A percentile compares a stretch with the other conserved stretches of the same genome.
These are phyloP conservation scores for Euthynnus affinis DNA, from an alignment of 2,797 vertebrate genomes.

Conservation along the genomic window DNA sequence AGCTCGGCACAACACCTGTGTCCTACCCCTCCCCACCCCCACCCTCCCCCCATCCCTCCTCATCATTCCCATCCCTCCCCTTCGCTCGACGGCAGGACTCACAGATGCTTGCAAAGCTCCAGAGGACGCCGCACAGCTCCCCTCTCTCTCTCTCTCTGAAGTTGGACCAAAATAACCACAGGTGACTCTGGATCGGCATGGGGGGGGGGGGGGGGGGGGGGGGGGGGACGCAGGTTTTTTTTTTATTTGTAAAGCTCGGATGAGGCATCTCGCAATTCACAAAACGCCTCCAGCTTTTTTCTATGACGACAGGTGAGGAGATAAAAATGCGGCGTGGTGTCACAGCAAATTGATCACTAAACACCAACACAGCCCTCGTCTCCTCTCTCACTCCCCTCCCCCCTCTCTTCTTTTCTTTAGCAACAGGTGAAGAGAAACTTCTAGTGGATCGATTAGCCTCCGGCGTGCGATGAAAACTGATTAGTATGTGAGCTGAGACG, in stretches of 20 bases:
- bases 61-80: constrained; percentile 5
- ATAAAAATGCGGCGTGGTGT: constrained; percentile 44
- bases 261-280: constrained; percentile 60
- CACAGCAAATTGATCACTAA: constrained; percentile 50
- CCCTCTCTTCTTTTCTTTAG: constrained; percentile 6
- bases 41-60: too few species aligned
- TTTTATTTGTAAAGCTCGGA: constrained; percentile 52
- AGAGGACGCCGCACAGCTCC: constrained; percentile 57
- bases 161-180: constrained; percentile 75
- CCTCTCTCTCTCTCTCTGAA: constrained; percentile 70
- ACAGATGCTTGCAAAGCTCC: constrained; percentile 75
- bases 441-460: constrained; percentile 60
- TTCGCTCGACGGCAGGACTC: constrained; percentile 53
- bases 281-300: constrained; percentile 55
- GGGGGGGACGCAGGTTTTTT: constrained; percentile 32
- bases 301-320: constrained; percentile 41
- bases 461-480: constrained; percentile 60
- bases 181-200: constrained; percentile 59
- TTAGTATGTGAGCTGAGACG: constrained; percentile 64
- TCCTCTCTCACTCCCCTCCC: neutral
- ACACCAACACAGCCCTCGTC: neutral
- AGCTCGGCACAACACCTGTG: constrained; percentile 73
- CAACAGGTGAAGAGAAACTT: constrained; percentile 67
- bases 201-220: neutral
- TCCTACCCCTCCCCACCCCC: too few species aligned